phyloP scores from a whole-genome alignment of 2,113 vertebrate genomes.

The Cavia porcellus region DNA sequence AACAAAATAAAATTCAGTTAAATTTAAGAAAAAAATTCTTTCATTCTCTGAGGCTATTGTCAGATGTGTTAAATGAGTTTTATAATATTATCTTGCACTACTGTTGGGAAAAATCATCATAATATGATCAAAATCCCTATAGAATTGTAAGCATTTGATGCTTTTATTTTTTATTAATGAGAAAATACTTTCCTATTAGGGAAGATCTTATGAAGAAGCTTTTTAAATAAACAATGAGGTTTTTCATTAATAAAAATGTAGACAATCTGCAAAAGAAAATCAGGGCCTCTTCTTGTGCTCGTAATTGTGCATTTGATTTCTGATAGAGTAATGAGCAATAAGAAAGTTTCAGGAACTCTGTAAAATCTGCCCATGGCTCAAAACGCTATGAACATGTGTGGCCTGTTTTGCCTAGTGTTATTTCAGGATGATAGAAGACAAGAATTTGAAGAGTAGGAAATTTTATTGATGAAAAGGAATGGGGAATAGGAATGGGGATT shows the following conservation, averaged over 20 bases:
- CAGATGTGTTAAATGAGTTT: not conserved
- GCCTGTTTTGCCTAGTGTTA: not conserved
- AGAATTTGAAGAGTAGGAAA: not conserved
- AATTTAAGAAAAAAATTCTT: not conserved
- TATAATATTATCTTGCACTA: not conserved
- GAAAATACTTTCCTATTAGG: slow-evolving; percentile 39
- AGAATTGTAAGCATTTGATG: not conserved
- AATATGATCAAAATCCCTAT: not conserved
- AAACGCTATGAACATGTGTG: not conserved
- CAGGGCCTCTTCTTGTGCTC: not conserved
- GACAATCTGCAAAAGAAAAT: not conserved
- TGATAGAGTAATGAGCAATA: slow-evolving; percentile 2
- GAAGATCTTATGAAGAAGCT: not conserved
- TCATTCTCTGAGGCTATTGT: not conserved
- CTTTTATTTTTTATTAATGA: slow-evolving; percentile 49
- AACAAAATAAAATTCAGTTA: not conserved
- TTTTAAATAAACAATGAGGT: slow-evolving; percentile 19
- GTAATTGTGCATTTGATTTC: slow-evolving; percentile 8
- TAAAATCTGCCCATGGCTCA: not conserved
- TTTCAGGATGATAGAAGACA: not conserved
- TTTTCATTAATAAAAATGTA: not conserved
- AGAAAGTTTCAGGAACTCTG: not conserved
- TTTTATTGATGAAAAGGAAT: no score
- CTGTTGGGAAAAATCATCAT: slow-evolving; percentile 15
- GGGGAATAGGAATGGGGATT: no score